Base-by-base conservation (phyloP, 2,888 invertebrate genomes). In the Sarcophaga variegata region DNA sequence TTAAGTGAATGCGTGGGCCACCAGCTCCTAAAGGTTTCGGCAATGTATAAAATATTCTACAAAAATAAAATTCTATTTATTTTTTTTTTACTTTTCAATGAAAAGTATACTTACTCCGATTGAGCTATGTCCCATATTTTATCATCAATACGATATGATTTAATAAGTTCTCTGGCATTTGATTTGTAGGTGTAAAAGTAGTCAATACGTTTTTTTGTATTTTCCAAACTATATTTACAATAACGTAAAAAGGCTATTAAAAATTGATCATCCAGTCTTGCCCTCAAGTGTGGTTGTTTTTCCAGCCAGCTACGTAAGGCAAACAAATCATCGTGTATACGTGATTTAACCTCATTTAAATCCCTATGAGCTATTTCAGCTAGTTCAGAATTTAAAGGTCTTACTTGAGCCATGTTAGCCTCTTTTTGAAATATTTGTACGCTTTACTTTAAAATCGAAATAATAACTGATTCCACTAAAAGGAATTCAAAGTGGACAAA, bases 151-250 rank as follows among this genome's bases (percentile, higher is more conserved):
- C 88, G 74, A 3, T 92, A 91, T 62, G 90, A 88, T 76, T 89
- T 93, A 89, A 95, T 95, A 87, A 95, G 93, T 89, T 96, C 95
- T 54, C 85, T 81, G 1, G 95, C 89, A 83, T 90, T 90, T 45
- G 92, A 86, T 85, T 92, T 92, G 88, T 92, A 91, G 11, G 95
- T 95, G 89, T 95, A 95, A 90, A 94, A 95, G 93, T 94, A 94
- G 79, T 95, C 94, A 10, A 95, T 89, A 88, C 95, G 95, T 82
- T 94, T 93, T 89, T 95, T 95, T 37, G 94, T 94, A 22, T 93
- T 91, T 84, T 95, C 95, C 89, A 95, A 89, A 89, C 94, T 94
- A 91, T 94, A 94, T 88, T 94, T 94, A 88, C 94, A 94, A 63
- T 94, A 94, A 62, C 95, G 93, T 71, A 95, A 90, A 89, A 95